These are phyloP conservation scores for Dufourea novaeangliae DNA, from an alignment of 1,140 invertebrate genomes.

Conservation along the genomic window DNA sequence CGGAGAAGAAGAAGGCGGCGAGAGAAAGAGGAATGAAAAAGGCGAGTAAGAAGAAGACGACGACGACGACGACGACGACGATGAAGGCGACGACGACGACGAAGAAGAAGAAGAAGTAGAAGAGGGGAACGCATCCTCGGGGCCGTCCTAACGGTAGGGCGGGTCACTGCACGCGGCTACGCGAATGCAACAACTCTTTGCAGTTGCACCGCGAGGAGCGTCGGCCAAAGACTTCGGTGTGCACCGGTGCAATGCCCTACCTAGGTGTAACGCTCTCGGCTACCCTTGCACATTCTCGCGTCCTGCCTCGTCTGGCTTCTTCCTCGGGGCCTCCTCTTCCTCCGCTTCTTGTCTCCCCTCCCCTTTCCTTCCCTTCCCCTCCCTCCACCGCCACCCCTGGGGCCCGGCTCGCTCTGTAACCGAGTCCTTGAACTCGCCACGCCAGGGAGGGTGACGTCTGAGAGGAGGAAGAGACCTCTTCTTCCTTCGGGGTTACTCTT, in stretches of 20 bases:
- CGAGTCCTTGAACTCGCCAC: conserved; percentile 77
- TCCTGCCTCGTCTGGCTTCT: conserved; percentile 42
- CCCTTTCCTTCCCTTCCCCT: not conserved
- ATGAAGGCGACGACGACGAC: conserved; percentile 24
- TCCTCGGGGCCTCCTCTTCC: conserved; percentile 44
- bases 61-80: conserved; percentile 9
- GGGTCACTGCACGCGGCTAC: conserved; percentile 81
- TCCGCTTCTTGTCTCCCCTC: conserved; percentile 25
- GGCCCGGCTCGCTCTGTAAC: conserved; percentile 5
- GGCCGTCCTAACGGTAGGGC: conserved; percentile 83
- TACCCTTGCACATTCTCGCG: conserved; percentile 73
- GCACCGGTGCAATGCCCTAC: conserved; percentile 79
- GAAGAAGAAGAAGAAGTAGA: conserved; percentile 57
- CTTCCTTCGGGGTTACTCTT: conserved; percentile 28
- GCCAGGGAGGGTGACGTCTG: conserved; percentile 55
- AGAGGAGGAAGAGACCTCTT: conserved; percentile 39
- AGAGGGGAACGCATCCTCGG: conserved; percentile 76
- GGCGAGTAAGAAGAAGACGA: conserved; percentile 23
- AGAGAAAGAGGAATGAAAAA: conserved; percentile 15
- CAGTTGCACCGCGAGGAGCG: conserved; percentile 64
- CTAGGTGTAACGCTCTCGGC: conserved; percentile 78
- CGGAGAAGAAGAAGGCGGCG: conserved; percentile 30
- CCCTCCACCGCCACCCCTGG: not conserved
- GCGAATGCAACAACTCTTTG: conserved; percentile 76
- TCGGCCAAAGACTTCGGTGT: conserved; percentile 62